A percentile compares a stretch with the other conserved stretches of the same genome.
phyloP scores from a whole-genome alignment of 2,113 vertebrate species.

The Chlamydotis undulata region DNA sequence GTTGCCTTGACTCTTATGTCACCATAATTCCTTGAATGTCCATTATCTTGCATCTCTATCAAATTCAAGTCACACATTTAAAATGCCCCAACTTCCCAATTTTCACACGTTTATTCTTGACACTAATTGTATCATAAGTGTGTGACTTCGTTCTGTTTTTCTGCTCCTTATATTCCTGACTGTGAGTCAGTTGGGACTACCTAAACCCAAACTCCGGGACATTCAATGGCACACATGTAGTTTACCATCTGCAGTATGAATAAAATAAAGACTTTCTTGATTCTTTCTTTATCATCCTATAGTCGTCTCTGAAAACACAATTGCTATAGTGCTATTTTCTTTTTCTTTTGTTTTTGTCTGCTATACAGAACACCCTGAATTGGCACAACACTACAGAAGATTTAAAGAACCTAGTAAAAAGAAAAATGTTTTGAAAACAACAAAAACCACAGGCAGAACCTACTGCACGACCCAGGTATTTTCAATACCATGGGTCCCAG shows the following conservation, averaged over 20 bases:
- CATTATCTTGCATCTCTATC: accelerated
- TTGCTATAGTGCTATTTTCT: background rate
- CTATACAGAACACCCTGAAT: background rate
- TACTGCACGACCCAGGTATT: background rate
- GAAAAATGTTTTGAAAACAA: background rate
- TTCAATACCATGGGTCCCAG: background rate
- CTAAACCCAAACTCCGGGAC: background rate
- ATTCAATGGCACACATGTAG: accelerated
- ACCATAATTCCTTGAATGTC: background rate
- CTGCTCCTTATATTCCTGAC: background rate
- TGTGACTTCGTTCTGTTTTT: background rate
- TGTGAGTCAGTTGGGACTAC: background rate
- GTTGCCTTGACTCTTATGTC: background rate
- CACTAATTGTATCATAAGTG: background rate
- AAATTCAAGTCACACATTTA: background rate
- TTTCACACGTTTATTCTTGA: background rate
- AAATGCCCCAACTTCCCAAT: background rate
- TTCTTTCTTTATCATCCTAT: background rate
- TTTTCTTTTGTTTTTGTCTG: background rate
- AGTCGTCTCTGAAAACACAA: background rate
- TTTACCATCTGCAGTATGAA: background rate
- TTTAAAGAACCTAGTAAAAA: background rate
- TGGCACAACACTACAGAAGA: background rate
- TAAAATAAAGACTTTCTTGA: background rate
- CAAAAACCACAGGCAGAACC: background rate